phyloP scores from a whole-genome alignment of 2,113 vertebrate genomes.

The Neoarius graeffei region DNA sequence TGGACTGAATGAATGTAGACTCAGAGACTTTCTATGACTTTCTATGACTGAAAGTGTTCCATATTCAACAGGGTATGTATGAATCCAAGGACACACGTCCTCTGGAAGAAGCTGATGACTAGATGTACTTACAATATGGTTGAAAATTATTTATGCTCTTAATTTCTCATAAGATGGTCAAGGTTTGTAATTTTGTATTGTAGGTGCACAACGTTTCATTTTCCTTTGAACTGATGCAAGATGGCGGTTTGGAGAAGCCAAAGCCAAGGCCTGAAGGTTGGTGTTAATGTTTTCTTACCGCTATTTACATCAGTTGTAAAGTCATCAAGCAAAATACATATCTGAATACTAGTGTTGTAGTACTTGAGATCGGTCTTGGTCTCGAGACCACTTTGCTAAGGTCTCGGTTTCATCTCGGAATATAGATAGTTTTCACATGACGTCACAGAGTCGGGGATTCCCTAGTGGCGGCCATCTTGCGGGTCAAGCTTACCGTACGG shows the following conservation, averaged over 20 bases:
- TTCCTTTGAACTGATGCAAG: conserved; percentile 97
- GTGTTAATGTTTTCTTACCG: not conserved
- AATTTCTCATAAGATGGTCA: not conserved
- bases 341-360: not conserved
- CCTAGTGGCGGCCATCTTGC: no score
- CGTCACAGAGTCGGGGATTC: no score
- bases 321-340: not conserved
- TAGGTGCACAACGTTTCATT: conserved; percentile 95
- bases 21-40: not conserved
- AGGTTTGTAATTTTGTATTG: conserved; percentile 25
- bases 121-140: not conserved
- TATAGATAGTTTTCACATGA: no score
- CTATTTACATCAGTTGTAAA: not conserved
- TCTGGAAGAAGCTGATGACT: not conserved
- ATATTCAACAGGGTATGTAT: conserved; percentile 12
- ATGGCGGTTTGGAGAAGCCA: conserved; percentile 91
- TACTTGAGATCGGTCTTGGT: no score
- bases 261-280: conserved; percentile 94
- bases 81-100: conserved; percentile 15
- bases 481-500: no score
- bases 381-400: no score
- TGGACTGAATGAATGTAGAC: conserved; percentile 2
- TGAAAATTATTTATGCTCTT: not conserved
- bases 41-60: not conserved
- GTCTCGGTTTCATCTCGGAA: no score